Evolutionary conservation across 2,113 vertebrate species (phyloP), one percentile per base, ranked within the genome.

Genomic region (Chaenocephalus aceratus): DNA sequence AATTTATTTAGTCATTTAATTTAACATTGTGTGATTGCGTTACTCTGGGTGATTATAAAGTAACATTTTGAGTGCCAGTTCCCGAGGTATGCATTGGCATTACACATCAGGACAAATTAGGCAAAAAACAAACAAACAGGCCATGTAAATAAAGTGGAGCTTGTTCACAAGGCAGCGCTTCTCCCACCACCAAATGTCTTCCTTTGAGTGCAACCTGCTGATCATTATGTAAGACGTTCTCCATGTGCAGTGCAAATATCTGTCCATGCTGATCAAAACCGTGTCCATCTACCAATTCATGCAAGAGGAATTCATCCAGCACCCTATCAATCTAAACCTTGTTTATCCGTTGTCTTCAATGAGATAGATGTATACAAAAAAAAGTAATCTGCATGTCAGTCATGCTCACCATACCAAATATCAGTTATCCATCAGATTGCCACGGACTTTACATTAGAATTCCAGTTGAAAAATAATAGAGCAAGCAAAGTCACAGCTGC

Each of bases 11-110:
- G n/a, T 83, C 44, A 83, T 72, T 54, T 86, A 13, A 74, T 77
- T 82, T 45, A 73, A 67, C 54, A 82, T 73, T 71, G 70, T 80
- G 77, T 87, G 84, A 89, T 89, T 92, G 75, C 80, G 79, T 85
- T 88, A 87, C 59, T 85, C 72, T 77, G 26, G 53, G 18, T 86
- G 59, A 89, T 91, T 84, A 75, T 85, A 49, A 82, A 87, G 66
- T 83, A 90, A 90, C 74, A 80, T 73, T 87, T 82, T 64, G 57
- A 85, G 87, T 88, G 85, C 87, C 90, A 93, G 87, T 86, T 88
- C 89, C 81, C 26, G 71, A 81, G 79, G 84, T 80, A 89, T 74
- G 77, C 69, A 53, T 78, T 88, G 61, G 65, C 83, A 82, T 80
- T 70, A 84, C 86, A 90, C 79, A 85, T 78, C 58, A 76, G 79